Evolutionary conservation across 2,113 vertebrate genomes (phyloP), one percentile per base, ranked within the genome.

Genomic region (Antechinus stuartii): DNA sequence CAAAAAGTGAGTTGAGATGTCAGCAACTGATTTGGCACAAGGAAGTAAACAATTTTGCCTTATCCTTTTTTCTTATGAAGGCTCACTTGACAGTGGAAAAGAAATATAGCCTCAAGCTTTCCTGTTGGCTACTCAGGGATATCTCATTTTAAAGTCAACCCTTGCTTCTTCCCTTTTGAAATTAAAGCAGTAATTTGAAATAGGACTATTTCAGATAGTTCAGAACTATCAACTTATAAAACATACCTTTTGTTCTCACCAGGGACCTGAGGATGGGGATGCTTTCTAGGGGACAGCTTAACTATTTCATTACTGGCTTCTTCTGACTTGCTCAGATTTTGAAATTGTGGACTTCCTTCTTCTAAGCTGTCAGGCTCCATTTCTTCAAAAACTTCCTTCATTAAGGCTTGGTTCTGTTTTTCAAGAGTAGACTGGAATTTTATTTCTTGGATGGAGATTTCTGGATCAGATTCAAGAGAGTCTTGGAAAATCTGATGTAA

Each of bases 391-490:
- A 10, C 56, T 50, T 76, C 94, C 10, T 22, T 47, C 0, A 27
- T 0, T 53, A 97, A 26, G 53, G 92, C 57, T 47, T 0, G 47
- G 55, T 94, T 91, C 30, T 54, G 22, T 26, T 96, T 96, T 47
- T 98, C 97, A 2, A 98, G 97, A 8, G 98, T 94, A 23, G 96
- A 84, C 91, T 98, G 98, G 90, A 96, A 92, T 6, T 47, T 95
- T 24, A 54, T 98, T 91, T 98, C 99, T 93, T 96, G 98, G 26
- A 61, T 94, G 53, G 98, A 94, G 89, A 98, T 98, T 96, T 99
- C 98, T 0, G 98, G 98, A 90, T 98, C 98, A 0, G 98, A 99
- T 46, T 98, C 98, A 54, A 98, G 97, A 47, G 98, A 98, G 90
- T 98, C 98, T 35, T 96, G 98, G 5, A 94, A 97, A 6, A 96